Evolutionary conservation across 2,888 invertebrate species (phyloP).

Genomic region (Acanthosoma haemorrhoidale): DNA sequence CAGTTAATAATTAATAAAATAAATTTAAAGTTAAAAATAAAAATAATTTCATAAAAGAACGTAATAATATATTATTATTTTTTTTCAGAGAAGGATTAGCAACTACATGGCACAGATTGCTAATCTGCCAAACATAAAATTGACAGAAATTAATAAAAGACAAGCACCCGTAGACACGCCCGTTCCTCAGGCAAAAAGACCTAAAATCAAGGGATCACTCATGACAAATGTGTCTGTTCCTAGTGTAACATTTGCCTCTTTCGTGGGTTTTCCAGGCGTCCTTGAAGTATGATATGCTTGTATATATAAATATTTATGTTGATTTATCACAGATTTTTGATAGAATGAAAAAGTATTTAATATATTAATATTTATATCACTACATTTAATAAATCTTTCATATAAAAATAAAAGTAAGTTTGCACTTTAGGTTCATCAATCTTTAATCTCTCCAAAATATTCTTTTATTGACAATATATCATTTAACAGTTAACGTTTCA

Average conservation of each 20-base stretch:
- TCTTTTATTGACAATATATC: no score
- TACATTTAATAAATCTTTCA: no score
- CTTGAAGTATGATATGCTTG: constrained; percentile 56
- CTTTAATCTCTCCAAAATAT: no score
- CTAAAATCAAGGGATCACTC: constrained; percentile 42
- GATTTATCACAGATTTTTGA: no score
- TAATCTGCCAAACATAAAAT: background rate
- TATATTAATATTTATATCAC: no score
- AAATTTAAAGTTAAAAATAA: no score
- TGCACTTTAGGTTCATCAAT: no score
- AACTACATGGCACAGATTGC: background rate
- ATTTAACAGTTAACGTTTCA: no score
- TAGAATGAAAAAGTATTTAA: no score
- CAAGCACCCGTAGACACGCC: background rate
- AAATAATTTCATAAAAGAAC: no score
- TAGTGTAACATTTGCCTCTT: constrained; percentile 62
- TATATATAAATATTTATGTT: constrained; percentile 34
- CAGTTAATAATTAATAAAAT: no score
- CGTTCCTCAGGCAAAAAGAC: background rate
- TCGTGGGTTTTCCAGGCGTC: constrained; percentile 75
- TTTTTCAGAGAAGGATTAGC: constrained; percentile 1
- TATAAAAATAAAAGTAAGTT: no score
- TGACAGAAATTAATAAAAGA: background rate
- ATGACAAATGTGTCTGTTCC: constrained; percentile 45
- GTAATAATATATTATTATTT: background rate